phyloP scores from a whole-genome alignment of 2,797 vertebrate genomes.

The Sebastes umbrosus region DNA sequence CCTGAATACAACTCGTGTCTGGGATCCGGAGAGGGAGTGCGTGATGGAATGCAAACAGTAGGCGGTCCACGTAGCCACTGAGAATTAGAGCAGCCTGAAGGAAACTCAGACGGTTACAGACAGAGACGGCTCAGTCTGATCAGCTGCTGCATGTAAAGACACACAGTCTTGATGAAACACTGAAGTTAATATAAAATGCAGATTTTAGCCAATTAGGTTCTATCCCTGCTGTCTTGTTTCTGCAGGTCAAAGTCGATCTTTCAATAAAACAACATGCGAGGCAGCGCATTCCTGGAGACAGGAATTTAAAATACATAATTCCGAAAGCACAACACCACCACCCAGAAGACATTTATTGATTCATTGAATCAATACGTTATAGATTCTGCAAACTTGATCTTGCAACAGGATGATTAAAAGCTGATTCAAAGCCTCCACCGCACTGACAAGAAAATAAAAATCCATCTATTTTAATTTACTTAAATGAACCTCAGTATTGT shows the following conservation, averaged over 20 bases:
- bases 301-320: background rate
- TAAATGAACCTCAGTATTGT: background rate
- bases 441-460: background rate
- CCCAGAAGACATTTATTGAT: too few species aligned
- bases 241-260: background rate
- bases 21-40: too few species aligned
- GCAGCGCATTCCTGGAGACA: background rate
- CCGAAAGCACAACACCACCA: background rate
- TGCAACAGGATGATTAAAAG: too few species aligned
- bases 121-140: background rate
- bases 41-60: too few species aligned
- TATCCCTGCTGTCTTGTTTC: background rate
- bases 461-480: background rate
- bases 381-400: too few species aligned
- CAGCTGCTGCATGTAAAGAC: background rate
- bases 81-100: background rate
- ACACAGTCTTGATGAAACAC: background rate
- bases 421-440: background rate
- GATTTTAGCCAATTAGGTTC: background rate
- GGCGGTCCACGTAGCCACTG: background rate
- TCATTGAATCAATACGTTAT: too few species aligned
- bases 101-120: background rate
- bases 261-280: background rate
- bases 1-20: background rate
- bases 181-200: background rate